Evolutionary conservation across 2,888 invertebrate genomes (phyloP), one percentile per base, ranked within the genome.

Genomic region (Phragmatobia fuliginosa): DNA sequence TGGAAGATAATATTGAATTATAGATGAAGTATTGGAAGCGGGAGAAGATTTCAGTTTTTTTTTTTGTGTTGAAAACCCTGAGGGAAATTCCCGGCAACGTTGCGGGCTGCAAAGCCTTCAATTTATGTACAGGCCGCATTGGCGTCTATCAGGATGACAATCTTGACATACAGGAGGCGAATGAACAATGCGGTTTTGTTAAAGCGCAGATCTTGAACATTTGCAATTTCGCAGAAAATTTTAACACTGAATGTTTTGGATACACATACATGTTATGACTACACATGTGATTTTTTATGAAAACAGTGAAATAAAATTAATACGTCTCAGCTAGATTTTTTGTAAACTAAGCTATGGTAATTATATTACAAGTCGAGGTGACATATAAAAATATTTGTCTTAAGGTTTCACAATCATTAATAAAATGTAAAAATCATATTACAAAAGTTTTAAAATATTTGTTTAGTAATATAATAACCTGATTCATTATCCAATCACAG

Each of bases 91-190:
- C 88, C 87, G 83, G 83, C 89, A 85, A 84, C 88, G 86, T 86
- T 88, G 90, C 87, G 87, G 87, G 87, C 83, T 88, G 87, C 87
- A 90, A 91, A 92, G 91, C 90, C 90, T 90, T 91, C 92, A 92
- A 93, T 94, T 94, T 94, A 93, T 93, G 91, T 92, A 90, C 83
- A 83, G 84, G 85, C 88, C 85, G 90, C 88, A 90, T 89, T 90
- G 90, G 85, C 88, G 88, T 89, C 89, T 89, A 88, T 90, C 88
- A 84, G 89, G 83, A 87, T 90, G 92, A 90, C 90, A 92, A 88
- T 89, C 90, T 91, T 90, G 90, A 92, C 90, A 88, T 88, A 87
- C 86, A 84, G 84, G 83, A 83, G 81, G 80, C 73, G 75, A 80
- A 84, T 83, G 86, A 89, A 91, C 92, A 92, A 90, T 90, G 87